A percentile compares a stretch with the other conserved stretches of the same genome.
Conservation (phyloP, 2,113 vertebrate genomes). For the Pomatorhinus ruficollis region DNA sequence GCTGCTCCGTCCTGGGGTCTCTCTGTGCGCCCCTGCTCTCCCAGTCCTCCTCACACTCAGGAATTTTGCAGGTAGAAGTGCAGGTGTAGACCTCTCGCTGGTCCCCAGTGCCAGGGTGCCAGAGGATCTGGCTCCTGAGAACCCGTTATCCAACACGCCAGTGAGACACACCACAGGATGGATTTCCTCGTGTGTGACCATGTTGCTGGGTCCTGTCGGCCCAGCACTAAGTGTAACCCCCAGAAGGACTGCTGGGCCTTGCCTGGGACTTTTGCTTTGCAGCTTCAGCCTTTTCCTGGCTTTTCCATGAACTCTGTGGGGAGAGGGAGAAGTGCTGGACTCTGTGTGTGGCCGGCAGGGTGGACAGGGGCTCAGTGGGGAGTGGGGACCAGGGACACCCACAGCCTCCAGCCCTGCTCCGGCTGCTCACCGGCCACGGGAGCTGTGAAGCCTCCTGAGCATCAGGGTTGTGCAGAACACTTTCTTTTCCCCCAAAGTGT, state of each 20-base stretch:
- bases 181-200: neutral
- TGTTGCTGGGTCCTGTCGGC: neutral
- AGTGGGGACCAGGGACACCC: accelerated
- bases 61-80: neutral
- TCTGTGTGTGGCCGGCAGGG: neutral
- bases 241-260: neutral
- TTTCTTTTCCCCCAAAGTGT: neutral
- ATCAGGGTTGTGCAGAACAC: accelerated
- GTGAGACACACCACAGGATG: neutral
- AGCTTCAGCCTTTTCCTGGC: neutral
- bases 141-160: neutral
- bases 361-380: neutral
- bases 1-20: neutral
- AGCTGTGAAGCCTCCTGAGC: neutral
- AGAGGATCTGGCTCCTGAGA: neutral
- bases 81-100: neutral
- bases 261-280: neutral
- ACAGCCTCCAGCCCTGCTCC: accelerated
- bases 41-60: accelerated
- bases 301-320: neutral
- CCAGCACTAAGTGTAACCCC: neutral
- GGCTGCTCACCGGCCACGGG: accelerated
- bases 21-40: accelerated
- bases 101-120: neutral
- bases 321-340: neutral